Evolutionary conservation across 2,797 vertebrate genomes (phyloP).

Genomic region (Anabacerthia variegaticeps): DNA sequence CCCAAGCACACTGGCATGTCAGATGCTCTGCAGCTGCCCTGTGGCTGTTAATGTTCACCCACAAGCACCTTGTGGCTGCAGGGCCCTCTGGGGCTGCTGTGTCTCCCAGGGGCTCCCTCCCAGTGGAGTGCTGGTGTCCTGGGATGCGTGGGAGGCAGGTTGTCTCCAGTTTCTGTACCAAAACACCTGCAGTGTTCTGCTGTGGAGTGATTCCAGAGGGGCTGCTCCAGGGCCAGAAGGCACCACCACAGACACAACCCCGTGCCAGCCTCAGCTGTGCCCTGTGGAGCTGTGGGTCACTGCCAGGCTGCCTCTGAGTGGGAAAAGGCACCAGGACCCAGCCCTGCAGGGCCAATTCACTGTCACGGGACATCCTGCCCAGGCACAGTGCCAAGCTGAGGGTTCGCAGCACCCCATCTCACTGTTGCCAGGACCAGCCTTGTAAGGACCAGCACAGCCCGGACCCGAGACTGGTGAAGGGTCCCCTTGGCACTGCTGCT

Average conservation of each 20-base stretch:
- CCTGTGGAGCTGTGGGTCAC: neutral
- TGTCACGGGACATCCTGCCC: neutral
- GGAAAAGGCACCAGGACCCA: neutral
- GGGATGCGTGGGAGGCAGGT: neutral
- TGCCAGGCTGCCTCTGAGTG: neutral
- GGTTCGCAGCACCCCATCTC: neutral
- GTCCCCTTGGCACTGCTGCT: neutral
- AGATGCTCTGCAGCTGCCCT: neutral
- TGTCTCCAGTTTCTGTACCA: neutral
- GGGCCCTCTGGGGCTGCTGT: neutral
- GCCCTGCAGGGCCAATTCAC: neutral
- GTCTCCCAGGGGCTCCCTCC: neutral
- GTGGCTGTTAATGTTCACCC: neutral
- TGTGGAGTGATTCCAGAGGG: neutral
- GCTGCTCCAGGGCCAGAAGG: neutral
- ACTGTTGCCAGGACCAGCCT: neutral
- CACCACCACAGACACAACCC: accelerated
- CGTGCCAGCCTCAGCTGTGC: neutral
- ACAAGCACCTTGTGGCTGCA: neutral
- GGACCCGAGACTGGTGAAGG: neutral
- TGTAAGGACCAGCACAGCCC: neutral
- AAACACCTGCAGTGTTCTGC: neutral
- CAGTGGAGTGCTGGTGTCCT: too few species aligned
- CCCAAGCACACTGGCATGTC: accelerated
- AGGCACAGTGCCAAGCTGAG: neutral